A percentile compares a stretch with the other conserved stretches of the same genome.
phyloP scores from a whole-genome alignment of 2,888 invertebrate species.

The Eupithecia vulgata region DNA sequence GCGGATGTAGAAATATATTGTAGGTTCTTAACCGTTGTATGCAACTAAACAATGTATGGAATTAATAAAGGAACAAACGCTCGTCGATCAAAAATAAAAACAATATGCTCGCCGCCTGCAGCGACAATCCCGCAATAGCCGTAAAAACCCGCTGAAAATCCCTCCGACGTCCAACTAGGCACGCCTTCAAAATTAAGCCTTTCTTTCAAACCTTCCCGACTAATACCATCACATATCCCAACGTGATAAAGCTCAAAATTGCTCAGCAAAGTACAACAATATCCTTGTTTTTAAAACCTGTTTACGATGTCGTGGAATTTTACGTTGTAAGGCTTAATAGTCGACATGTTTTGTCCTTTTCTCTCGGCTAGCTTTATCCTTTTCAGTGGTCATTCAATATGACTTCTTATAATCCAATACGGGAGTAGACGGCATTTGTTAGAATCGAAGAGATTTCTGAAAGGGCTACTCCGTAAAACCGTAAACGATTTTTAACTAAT shows the following conservation, averaged over 20 bases:
- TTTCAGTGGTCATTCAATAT: constrained; percentile 65
- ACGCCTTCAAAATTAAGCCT: constrained; percentile 81
- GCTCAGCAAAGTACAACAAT: constrained; percentile 26
- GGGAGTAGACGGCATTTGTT: constrained; percentile 71
- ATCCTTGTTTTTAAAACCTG: constrained; percentile 62
- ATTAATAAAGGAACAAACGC: neutral
- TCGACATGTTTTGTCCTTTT: constrained; percentile 52
- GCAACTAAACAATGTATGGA: neutral
- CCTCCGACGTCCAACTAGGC: constrained; percentile 75
- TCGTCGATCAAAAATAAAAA: constrained; percentile 48
- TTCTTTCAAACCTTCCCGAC: constrained; percentile 47
- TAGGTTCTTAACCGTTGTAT: neutral
- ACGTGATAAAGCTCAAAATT: constrained; percentile 41
- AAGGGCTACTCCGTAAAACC: neutral
- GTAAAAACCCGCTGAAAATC: constrained; percentile 80
- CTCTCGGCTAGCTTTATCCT: constrained; percentile 46
- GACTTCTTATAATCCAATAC: constrained; percentile 74
- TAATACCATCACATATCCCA: constrained; percentile 46
- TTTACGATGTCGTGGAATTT: constrained; percentile 78
- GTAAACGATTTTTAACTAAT: neutral
- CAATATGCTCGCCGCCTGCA: constrained; percentile 65
- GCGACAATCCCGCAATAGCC: constrained; percentile 72
- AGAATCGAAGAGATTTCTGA: constrained; percentile 48
- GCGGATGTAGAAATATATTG: too few species aligned
- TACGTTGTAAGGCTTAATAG: constrained; percentile 74